Conservation (phyloP, 2,888 invertebrate species). For the Cephonodes hylas region DNA sequence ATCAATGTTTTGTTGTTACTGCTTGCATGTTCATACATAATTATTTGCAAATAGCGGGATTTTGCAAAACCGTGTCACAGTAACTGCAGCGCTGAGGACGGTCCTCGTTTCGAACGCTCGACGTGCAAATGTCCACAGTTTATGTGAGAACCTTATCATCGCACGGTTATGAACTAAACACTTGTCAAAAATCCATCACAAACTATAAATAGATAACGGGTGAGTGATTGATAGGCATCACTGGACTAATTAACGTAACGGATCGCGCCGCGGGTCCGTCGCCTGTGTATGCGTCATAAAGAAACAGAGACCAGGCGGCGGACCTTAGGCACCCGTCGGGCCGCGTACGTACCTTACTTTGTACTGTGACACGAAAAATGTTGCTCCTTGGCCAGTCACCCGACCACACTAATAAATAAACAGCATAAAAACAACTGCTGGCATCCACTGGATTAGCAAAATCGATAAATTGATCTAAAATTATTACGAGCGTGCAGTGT, state of each 20-base stretch:
- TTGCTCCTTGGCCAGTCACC: conserved; percentile 57
- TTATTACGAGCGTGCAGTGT: conserved; percentile 50
- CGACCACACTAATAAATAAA: conserved; percentile 67
- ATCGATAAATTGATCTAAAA: conserved; percentile 69
- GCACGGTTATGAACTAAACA: conserved; percentile 30
- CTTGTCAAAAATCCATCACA: conserved; percentile 35
- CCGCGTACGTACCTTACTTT: conserved; percentile 63
- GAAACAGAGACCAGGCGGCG: conserved; percentile 22
- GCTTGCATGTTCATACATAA: not conserved
- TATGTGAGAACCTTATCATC: not conserved
- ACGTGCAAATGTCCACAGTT: not conserved
- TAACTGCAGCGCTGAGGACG: conserved; percentile 11
- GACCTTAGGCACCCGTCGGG: not conserved
- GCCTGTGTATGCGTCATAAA: conserved; percentile 37
- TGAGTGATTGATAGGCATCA: conserved; percentile 35
- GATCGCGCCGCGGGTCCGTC: conserved; percentile 11
- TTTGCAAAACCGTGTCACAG: conserved; percentile 10
- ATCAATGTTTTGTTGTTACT: not conserved
- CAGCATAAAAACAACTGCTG: conserved; percentile 67
- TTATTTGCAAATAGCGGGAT: not conserved
- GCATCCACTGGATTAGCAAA: conserved; percentile 60
- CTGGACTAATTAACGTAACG: conserved; percentile 30
- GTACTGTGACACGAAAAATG: conserved; percentile 71
- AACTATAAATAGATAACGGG: conserved; percentile 37
- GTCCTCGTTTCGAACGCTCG: not conserved